Conservation (phyloP, 2,113 vertebrate species). For the Pseudonaja textilis region DNA sequence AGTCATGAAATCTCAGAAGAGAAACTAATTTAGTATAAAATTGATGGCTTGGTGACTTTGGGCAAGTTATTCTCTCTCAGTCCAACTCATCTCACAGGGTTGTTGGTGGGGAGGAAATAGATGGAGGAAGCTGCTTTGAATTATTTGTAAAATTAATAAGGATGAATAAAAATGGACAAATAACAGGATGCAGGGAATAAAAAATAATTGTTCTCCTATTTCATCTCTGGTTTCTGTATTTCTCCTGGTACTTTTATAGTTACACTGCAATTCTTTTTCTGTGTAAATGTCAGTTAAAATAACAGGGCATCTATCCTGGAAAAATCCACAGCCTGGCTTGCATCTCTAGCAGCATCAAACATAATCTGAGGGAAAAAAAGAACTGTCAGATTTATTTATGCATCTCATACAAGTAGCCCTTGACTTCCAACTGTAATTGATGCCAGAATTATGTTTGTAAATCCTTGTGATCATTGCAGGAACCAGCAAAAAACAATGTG, state of each 20-base stretch:
- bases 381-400: not conserved
- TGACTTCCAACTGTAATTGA: not conserved
- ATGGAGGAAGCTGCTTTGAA: too few relatives aligned
- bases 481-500: not conserved
- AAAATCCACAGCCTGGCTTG: not conserved
- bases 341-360: not conserved
- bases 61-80: too few relatives aligned
- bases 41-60: not conserved
- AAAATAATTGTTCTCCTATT: not conserved
- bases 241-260: not conserved
- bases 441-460: not conserved
- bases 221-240: not conserved
- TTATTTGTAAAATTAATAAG: too few relatives aligned
- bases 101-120: too few relatives aligned
- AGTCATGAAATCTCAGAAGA: not conserved
- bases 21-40: not conserved
- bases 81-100: too few relatives aligned
- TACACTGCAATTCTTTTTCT: not conserved
- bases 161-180: not conserved
- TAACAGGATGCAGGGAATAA: not conserved
- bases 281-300: not conserved
- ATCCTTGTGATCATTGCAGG: not conserved
- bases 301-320: not conserved
- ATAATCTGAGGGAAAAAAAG: not conserved
- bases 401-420: not conserved